phyloP scores from a whole-genome alignment of 2,888 invertebrate species.

The Taphrorychus bicolor region DNA sequence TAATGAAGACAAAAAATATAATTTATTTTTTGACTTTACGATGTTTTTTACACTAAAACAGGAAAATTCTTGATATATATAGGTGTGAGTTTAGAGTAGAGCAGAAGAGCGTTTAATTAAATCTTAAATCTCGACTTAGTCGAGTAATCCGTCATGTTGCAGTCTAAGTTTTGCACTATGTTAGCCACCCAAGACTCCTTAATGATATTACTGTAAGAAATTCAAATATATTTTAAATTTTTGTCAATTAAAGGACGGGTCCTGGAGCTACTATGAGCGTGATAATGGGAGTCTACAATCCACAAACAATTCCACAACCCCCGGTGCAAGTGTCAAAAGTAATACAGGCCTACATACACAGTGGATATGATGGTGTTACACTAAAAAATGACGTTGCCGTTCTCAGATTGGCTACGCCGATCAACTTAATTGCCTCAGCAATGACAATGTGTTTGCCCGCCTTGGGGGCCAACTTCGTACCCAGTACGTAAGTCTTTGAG shows the following conservation, averaged over 20 bases:
- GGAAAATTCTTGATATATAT: no score
- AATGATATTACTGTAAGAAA: no score
- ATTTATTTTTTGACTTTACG: no score
- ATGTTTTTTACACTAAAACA: no score
- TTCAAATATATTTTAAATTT: no score
- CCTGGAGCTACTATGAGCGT: constrained; percentile 23
- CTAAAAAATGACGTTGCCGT: constrained; percentile 33
- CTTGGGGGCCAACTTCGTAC: constrained; percentile 21
- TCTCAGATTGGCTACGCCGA: constrained; percentile 62
- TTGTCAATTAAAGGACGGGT: constrained; percentile 23
- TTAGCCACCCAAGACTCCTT: no score
- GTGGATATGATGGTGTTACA: constrained; percentile 7
- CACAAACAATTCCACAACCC: neutral
- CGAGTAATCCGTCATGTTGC: no score
- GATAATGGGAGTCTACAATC: constrained; percentile 26
- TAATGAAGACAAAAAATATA: no score
- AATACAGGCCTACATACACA: constrained; percentile 14
- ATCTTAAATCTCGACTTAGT: no score
- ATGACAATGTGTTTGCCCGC: constrained; percentile 68
- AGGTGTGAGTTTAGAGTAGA: no score
- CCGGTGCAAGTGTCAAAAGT: constrained; percentile 26
- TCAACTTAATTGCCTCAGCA: constrained; percentile 64
- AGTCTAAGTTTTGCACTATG: no score
- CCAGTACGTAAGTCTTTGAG: constrained; percentile 17
- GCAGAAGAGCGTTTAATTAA: no score